Base-by-base conservation (phyloP, 2,797 vertebrate genomes). In the Crypturellus tataupa region DNA sequence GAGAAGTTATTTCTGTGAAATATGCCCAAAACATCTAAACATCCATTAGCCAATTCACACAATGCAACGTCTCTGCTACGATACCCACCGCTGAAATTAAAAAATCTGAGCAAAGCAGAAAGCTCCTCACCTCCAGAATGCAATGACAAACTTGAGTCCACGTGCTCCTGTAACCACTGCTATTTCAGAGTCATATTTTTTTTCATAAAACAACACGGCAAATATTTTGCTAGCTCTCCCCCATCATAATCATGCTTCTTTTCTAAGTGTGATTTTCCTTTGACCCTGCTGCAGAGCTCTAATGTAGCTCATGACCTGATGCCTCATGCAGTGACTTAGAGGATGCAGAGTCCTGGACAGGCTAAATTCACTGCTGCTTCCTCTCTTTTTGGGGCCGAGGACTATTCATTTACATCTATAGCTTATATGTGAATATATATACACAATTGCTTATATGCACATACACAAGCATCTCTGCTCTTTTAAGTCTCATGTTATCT, bases 271-370 rank as follows among this genome's bases (percentile, higher is more conserved):
- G 60, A 91, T 68, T 93, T 94, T 73, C 35, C 39, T 89, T 90
- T 73, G 86, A 33, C 77, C 89, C 70, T 77, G 27, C 64, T 85
- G 78, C 80, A 62, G 93, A 93, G 58, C 64, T 91, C 63, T 82
- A 64, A 71, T 37, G 87, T 51, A 88, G 68, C 78, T 91, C 76
- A 84, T 91, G 93, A 95, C 83, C 93, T 93, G 73, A 92, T 83
- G 70, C 37, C 69, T 94, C 60, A 86, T 23, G 39, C 77, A 70
- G 55, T 69, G 89, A 80, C 67, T n/a, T 67, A 89, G 27, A 6
- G 64, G 75, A 70, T 93, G 71, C 17, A 39, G 55, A 44, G n/a
- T 78, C 81, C 73, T 62, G 33, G 88, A 85, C 53, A 35, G 70
- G 84, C 73, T 91, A 31, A 1, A 89, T 87, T 81, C 81, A 83